A percentile compares a stretch with the other conserved stretches of the same genome.
Conservation (phyloP, 1,140 invertebrate genomes). For the Battus philenor region DNA sequence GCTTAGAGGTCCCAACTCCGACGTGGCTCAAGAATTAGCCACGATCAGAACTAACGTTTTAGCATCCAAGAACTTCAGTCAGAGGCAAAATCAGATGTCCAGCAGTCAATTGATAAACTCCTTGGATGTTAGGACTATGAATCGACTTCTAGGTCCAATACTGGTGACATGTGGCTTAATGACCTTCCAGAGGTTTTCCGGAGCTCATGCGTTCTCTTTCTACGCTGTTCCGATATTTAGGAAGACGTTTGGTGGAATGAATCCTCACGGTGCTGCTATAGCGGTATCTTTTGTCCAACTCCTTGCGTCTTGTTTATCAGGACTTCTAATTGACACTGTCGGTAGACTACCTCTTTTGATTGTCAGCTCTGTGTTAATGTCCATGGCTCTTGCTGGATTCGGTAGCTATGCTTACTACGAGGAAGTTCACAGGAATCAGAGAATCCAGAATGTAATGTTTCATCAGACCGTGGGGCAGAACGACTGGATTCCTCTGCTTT, state of each 20-base stretch:
- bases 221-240: constrained; percentile 90
- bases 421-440: constrained; percentile 76
- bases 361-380: constrained; percentile 89
- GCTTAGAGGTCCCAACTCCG: constrained; percentile 85
- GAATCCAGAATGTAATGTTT: constrained; percentile 69
- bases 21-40: constrained; percentile 83
- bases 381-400: constrained; percentile 86
- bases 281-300: constrained; percentile 89
- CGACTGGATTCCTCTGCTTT: constrained; percentile 89
- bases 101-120: constrained; percentile 55
- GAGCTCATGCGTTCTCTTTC: constrained; percentile 90
- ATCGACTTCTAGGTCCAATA: constrained; percentile 79
- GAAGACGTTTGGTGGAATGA: constrained; percentile 87
- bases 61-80: constrained; percentile 72
- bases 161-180: constrained; percentile 89
- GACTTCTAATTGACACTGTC: constrained; percentile 88
- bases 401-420: constrained; percentile 88
- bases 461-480: constrained; percentile 76
- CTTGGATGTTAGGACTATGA: constrained; percentile 64
- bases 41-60: constrained; percentile 82
- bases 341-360: constrained; percentile 87
- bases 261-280: constrained; percentile 90
- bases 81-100: constrained; percentile 67
- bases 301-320: constrained; percentile 86
- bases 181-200: constrained; percentile 91